A percentile compares a stretch with the other conserved stretches of the same genome.
These are phyloP conservation scores for Vidua chalybeata DNA, from an alignment of 2,113 vertebrate species.

Conservation along the genomic window DNA sequence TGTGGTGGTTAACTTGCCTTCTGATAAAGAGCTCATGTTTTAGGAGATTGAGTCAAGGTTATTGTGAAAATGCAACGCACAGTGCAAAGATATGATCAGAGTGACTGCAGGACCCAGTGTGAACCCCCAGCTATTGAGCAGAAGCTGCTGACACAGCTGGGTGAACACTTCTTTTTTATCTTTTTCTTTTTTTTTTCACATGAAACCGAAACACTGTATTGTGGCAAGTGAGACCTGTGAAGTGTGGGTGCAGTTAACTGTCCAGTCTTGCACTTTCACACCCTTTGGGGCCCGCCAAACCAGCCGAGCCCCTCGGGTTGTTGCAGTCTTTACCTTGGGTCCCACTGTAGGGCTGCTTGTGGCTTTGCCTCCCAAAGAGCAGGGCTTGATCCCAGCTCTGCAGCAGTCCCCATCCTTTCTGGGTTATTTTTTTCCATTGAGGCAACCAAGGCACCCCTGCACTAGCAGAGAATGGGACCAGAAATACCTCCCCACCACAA, in stretches of 20 bases:
- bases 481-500: background rate
- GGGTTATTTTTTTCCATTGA: background rate
- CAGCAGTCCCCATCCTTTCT: background rate
- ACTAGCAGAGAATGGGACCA: background rate
- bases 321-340: background rate
- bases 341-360: background rate
- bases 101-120: background rate
- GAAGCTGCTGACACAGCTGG: conserved; percentile 59
- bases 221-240: background rate
- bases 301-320: rapidly evolving
- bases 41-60: conserved; percentile 50
- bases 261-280: background rate
- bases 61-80: background rate
- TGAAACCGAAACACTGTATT: background rate
- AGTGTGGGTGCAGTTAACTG: conserved; percentile 3
- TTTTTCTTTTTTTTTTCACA: background rate
- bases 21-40: conserved; percentile 56
- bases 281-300: background rate
- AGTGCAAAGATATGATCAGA: conserved; percentile 40
- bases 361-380: background rate
- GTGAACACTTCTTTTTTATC: background rate
- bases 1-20: background rate
- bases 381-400: background rate
- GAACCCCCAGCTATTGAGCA: conserved; percentile 33
- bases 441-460: background rate